Base-by-base conservation (phyloP, 2,797 vertebrate genomes). In the Lophotriccus pileatus region DNA sequence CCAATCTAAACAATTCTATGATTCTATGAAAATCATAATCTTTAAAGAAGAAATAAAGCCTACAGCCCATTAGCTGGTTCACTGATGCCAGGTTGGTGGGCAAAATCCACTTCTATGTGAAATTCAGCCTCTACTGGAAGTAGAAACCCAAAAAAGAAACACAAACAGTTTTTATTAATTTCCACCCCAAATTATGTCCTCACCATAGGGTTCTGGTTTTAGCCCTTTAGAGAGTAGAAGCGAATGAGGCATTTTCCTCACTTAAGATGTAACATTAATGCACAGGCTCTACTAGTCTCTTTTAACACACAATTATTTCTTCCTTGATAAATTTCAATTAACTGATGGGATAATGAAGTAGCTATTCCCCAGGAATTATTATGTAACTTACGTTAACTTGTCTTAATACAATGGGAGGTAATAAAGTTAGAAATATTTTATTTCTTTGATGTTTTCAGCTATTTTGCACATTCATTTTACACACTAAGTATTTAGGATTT, bases 291-390 rank as follows among this genome's bases (percentile, higher is more conserved):
- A 12, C 52, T 80, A 64, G 32, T 89, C 91, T 93, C 72, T 83
- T 87, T 91, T 64, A 92, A 52, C 30, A 20, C 49, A 18, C 23
- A 85, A 53, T 92, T 87, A 70, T 70, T 87, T 83, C 34, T 92
- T 80, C 82, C 56, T 82, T 50, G 34, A 60, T 85, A 83, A 89
- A 64, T 77, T 83, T 80, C 41, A 77, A 44, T 74, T 94, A 85
- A 74, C 80, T 74, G 44, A 49, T 77, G 60, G 85, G 72, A 87
- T 87, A 89, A 91, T 91, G 75, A 95, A 85, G 63, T 44, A 87
- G 37, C 41, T 89, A 67, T 69, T 93, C 50, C 59, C 55, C 25
- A 52, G 83, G 28, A 94, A 89, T 83, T 90, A 32, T 87, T 87
- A 67, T 52, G 34, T 80, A 94, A 92, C 44, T 80, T 87, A 41